phyloP scores from a whole-genome alignment of 2,113 vertebrate genomes.

The Spea bombifrons region DNA sequence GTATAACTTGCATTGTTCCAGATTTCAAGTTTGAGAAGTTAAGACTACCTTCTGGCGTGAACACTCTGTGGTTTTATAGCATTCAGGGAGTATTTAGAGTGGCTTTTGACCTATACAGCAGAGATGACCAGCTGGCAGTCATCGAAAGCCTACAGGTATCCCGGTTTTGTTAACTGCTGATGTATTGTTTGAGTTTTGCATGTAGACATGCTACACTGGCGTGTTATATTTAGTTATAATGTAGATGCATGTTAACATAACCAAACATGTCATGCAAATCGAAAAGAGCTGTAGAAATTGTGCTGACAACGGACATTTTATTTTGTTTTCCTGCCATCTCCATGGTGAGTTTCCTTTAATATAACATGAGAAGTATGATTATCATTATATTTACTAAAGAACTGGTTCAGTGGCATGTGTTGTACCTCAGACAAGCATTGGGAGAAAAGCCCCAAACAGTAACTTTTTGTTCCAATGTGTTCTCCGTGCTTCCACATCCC shows the following conservation, averaged over 20 bases:
- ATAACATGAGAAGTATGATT: no score
- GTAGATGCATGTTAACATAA: no score
- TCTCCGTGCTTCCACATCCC: no score
- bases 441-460: no score
- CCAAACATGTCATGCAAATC: neutral
- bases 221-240: no score
- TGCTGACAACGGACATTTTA: neutral
- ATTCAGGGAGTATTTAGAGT: constrained; percentile 75
- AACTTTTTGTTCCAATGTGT: no score
- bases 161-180: neutral
- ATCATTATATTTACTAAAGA: no score
- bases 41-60: constrained; percentile 62
- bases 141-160: constrained; percentile 72
- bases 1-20: constrained; percentile 44
- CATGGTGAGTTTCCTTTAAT: neutral
- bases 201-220: neutral
- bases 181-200: neutral
- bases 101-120: constrained; percentile 73
- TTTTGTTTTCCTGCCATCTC: neutral
- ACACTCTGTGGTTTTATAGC: constrained; percentile 77
- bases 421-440: no score
- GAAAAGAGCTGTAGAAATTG: neutral
- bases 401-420: no score
- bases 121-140: constrained; percentile 69
- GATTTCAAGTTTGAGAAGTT: constrained; percentile 70